Conservation (phyloP, 1,140 invertebrate genomes). For the Chrysomallon squamiferum region DNA sequence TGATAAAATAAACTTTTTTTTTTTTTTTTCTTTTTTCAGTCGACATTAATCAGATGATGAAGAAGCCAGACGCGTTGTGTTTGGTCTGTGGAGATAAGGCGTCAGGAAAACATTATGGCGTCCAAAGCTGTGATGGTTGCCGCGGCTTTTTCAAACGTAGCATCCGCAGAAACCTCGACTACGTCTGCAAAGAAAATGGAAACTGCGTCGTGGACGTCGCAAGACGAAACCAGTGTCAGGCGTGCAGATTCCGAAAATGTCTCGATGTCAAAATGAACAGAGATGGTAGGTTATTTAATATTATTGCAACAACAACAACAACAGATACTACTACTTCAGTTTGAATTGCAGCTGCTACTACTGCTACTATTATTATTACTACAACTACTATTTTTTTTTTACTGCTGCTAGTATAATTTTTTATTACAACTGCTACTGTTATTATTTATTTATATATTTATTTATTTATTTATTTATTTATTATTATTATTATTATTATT, state of each 20-base stretch:
- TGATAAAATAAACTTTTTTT: too few relatives aligned
- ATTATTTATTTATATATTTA: too few relatives aligned
- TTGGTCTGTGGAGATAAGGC: conserved; percentile 64
- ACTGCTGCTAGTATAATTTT: too few relatives aligned
- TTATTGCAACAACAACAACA: too few relatives aligned
- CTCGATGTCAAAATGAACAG: conserved; percentile 93
- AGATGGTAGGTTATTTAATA: conserved; percentile 76
- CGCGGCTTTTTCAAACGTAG: conserved; percentile 91
- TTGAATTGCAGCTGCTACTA: too few relatives aligned
- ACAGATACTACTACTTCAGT: too few relatives aligned
- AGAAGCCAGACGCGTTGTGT: conserved; percentile 70
- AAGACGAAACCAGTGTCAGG: conserved; percentile 92
- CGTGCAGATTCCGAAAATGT: conserved; percentile 92
- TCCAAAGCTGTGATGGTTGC: conserved; percentile 69
- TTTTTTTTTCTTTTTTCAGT: too few relatives aligned
- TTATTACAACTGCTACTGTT: too few relatives aligned
- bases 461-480: too few relatives aligned
- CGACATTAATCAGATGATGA: background rate
- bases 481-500: too few relatives aligned
- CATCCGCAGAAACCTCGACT: conserved; percentile 81
- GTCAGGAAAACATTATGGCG: conserved; percentile 64
- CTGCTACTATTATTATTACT: too few relatives aligned
- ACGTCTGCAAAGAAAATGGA: conserved; percentile 87
- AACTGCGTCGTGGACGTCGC: conserved; percentile 90
- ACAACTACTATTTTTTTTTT: too few relatives aligned